phyloP scores from a whole-genome alignment of 2,797 vertebrate species.

The Artibeus jamaicensis region DNA sequence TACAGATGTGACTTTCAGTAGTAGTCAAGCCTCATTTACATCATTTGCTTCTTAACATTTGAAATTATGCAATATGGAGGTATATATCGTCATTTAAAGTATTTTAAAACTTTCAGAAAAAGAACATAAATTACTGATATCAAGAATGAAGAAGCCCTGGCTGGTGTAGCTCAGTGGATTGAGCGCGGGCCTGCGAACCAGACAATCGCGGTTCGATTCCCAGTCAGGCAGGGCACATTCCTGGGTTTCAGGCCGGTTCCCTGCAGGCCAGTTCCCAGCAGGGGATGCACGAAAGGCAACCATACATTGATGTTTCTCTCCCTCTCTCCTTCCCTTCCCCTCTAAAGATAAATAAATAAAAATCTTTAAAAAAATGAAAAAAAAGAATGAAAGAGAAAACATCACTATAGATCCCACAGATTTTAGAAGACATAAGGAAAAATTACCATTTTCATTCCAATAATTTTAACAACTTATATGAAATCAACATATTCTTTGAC shows the following conservation, averaged over 20 bases:
- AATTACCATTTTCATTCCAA: not conserved
- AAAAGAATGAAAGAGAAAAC: slow-evolving; percentile 25
- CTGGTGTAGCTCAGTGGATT: too few species aligned
- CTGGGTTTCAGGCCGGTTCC: too few species aligned
- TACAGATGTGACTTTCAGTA: not conserved
- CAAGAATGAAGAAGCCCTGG: slow-evolving; percentile 41
- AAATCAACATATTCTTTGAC: not conserved
- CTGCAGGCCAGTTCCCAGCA: too few species aligned
- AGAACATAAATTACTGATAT: not conserved
- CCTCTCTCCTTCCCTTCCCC: too few species aligned
- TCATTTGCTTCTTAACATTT: not conserved
- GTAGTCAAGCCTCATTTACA: not conserved
- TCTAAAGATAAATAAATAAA: too few species aligned
- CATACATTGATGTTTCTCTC: too few species aligned
- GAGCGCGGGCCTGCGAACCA: too few species aligned
- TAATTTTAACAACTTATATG: not conserved
- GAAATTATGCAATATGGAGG: not conserved
- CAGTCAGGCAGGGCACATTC: too few species aligned
- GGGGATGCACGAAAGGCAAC: too few species aligned
- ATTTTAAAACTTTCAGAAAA: slow-evolving; percentile 2
- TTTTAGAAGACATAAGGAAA: not conserved
- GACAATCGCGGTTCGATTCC: too few species aligned
- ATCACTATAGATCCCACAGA: not conserved
- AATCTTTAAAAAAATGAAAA: too few species aligned
- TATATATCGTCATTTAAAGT: not conserved